Evolutionary conservation across 2,113 vertebrate species (phyloP).

Genomic region (Antechinus flavipes): DNA sequence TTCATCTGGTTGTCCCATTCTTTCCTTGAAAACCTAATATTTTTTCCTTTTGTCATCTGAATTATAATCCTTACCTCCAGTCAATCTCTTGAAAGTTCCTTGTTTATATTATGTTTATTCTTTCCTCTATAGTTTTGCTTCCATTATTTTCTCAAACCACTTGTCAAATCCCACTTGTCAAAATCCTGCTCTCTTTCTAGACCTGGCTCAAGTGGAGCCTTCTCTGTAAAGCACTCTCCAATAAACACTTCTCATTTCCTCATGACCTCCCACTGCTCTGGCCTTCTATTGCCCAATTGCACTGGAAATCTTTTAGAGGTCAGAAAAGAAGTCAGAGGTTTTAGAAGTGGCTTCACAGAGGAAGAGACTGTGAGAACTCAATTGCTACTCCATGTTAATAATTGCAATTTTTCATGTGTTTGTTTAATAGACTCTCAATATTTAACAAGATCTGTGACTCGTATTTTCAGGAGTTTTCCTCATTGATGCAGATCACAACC

Average conservation of each 20-base stretch:
- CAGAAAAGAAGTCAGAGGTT: neutral
- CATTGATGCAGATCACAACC: no score
- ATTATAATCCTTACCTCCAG: neutral
- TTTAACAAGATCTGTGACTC: no score
- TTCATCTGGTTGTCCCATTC: neutral
- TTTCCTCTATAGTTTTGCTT: neutral
- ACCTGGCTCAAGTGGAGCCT: neutral
- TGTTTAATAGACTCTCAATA: no score
- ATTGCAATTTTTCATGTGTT: neutral
- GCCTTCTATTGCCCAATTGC: neutral
- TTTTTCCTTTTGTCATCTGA: neutral
- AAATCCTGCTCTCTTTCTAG: neutral
- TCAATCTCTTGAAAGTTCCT: neutral
- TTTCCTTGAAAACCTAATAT: neutral
- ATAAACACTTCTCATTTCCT: neutral
- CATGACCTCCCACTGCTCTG: neutral
- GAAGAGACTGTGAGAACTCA: neutral
- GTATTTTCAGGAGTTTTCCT: no score
- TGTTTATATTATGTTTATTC: neutral
- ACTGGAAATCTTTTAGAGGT: neutral
- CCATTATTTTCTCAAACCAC: neutral
- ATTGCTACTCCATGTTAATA: neutral
- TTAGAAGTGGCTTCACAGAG: no score
- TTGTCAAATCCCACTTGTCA: neutral
- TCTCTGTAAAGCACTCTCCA: neutral